Base-by-base conservation (phyloP, 1,140 invertebrate species). In the Leptopilina boulardi region DNA sequence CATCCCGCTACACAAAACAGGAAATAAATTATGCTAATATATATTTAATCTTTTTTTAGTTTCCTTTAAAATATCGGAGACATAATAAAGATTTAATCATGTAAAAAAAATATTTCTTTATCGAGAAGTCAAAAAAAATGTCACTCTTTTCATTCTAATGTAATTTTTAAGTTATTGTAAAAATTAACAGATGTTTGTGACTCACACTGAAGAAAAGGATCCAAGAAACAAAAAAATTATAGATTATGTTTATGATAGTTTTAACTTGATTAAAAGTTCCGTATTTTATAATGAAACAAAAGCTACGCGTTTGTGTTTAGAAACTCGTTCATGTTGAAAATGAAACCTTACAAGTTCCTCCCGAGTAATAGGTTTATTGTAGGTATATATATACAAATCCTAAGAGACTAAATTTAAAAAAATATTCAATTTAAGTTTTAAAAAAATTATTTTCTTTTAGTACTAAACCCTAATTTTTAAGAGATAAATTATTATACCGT, bases 1-100 rank as follows among this genome's bases (percentile, higher is more conserved):
- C 59, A 66, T 66, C 59, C 59, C 59, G 59, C 59, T 66, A 66
- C 23, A 66, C n/a, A 66, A 66, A 66, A 13, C 59, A 66, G 59
- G 59, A 30, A 66, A 66, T 30, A 6, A 66, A 66, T 66, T 66
- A 66, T 66, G 13, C 23, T 30, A 30, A 66, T 66, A 18, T 66
- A 23, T n/a, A 4, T 30, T 38, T 38, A 9, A 4, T 38, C 5
- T 9, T 38, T 38, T 38, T 38, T 38, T 38, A 8, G 0, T 0
- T 38, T 4, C 8, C 9, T 38, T 5, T 10, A 54, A 54, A 54
- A 51, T 23, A 59, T 0, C 15, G 3, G 10, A 26, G 10, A 59
- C 11, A 15, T 1, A 59, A 26, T 13, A 23, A 59, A 59, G 21
- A n/a, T n/a, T n/a, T n/a, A n/a, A n/a, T n/a, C n/a, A n/a, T n/a